Evolutionary conservation across 2,797 vertebrate species (phyloP).

Genomic region (Galago senegalensis): DNA sequence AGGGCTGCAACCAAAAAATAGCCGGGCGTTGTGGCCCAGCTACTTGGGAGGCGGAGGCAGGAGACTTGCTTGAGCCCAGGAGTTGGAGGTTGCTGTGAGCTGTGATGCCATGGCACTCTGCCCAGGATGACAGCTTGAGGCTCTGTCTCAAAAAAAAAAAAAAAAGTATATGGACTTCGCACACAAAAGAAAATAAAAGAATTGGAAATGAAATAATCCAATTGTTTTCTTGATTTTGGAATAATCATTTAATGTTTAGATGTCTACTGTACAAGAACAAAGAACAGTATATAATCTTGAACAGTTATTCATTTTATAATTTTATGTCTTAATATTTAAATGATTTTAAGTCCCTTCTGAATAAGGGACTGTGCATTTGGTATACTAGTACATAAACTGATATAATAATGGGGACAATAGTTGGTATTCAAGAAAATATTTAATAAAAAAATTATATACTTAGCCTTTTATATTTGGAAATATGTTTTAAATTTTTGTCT

Average conservation of each 20-base stretch:
- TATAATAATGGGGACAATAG: not conserved
- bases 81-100: no score
- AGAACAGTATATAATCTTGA: not conserved
- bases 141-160: no score
- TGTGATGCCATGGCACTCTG: no score
- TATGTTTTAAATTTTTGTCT: conserved; percentile 47
- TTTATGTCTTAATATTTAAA: conserved; percentile 10
- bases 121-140: no score
- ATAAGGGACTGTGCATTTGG: not conserved
- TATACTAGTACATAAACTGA: not conserved
- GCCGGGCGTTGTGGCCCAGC: no score
- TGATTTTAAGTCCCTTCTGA: not conserved
- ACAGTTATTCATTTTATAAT: not conserved
- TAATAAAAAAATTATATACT: not conserved
- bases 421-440: conserved; percentile 33
- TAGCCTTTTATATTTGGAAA: conserved; percentile 49
- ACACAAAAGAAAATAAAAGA: not conserved
- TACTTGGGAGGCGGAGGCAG: no score
- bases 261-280: not conserved
- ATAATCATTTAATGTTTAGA: not conserved
- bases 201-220: conserved; percentile 33
- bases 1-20: no score
- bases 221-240: not conserved
- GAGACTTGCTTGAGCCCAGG: no score
- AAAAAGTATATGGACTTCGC: not conserved